A percentile compares a stretch with the other conserved stretches of the same genome.
Evolutionary conservation across 2,888 invertebrate genomes (phyloP).

Genomic region (Therioaphis trifolii): DNA sequence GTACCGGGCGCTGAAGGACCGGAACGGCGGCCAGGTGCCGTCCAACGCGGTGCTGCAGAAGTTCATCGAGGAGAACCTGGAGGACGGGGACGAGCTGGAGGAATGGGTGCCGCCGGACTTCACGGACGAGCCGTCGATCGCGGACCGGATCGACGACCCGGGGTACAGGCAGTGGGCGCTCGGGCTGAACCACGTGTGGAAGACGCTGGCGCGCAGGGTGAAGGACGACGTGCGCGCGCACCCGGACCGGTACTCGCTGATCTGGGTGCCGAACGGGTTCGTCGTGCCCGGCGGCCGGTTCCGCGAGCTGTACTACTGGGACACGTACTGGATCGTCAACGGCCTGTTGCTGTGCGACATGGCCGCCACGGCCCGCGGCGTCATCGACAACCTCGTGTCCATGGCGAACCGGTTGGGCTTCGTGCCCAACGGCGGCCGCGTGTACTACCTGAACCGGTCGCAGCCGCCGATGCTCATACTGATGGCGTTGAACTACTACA

Average conservation of each 20-base stretch:
- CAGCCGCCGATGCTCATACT: conserved; percentile 79
- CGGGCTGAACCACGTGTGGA: conserved; percentile 67
- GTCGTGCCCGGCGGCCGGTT: conserved; percentile 78
- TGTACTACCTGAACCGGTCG: conserved; percentile 80
- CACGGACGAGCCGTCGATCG: conserved; percentile 69
- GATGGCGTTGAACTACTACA: conserved; percentile 79
- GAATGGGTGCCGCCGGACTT: conserved; percentile 68
- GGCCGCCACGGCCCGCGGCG: conserved; percentile 72
- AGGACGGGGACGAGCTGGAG: conserved; percentile 66
- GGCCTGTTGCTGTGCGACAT: conserved; percentile 77
- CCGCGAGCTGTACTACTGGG: conserved; percentile 85
- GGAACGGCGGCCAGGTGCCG: conserved; percentile 52
- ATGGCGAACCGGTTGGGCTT: conserved; percentile 78
- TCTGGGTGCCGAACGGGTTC: conserved; percentile 77
- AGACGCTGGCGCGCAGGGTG: conserved; percentile 72
- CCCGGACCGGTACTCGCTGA: conserved; percentile 75
- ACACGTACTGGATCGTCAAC: conserved; percentile 87
- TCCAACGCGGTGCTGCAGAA: conserved; percentile 57
- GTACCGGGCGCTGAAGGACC: conserved; percentile 63
- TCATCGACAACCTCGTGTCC: conserved; percentile 81
- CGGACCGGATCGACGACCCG: conserved; percentile 69
- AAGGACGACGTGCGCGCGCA: conserved; percentile 69
- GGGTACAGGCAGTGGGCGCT: conserved; percentile 70
- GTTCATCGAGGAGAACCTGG: conserved; percentile 66
- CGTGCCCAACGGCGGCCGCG: conserved; percentile 84